Base-by-base conservation (phyloP, 2,888 invertebrate species). In the Tigriopus californicus region DNA sequence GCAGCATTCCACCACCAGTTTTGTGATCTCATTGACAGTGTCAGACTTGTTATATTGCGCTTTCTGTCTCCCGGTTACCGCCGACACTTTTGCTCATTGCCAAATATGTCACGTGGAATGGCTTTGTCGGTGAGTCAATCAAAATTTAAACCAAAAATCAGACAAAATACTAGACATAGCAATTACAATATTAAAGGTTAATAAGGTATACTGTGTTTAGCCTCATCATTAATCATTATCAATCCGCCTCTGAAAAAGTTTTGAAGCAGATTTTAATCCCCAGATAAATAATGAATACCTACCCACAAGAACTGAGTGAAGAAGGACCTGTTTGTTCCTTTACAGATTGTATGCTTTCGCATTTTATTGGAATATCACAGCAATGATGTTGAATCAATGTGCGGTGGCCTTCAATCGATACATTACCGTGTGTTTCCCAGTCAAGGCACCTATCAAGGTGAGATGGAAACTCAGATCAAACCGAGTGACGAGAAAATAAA, bases 291-390 rank as follows among this genome's bases (percentile, higher is more conserved):
- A n/a, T n/a, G n/a, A n/a, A n/a, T n/a, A n/a, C 33, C 3, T 33
- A 8, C 8, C 8, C 8, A 33, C 8, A 33, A 33, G 8, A 33
- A 33, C 33, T 33, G 3, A 5, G 3, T 33, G 3, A 5, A 33
- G 8, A 33, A 33, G 33, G 33, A 3, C 33, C 8, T 33, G 33
- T 33, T 33, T 33, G 33, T 8, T 8, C 33, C 8, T 33, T 8
- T 33, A 5, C 8, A 33, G 33, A 8, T 20, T 52, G 33, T 52
- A 52, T 52, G 52, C 52, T 11, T 52, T 52, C 22, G 33, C 33
- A 25, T 52, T 52, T 25, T 52, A 52, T 24, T 52, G 52, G 52
- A 52, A 52, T 20, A 20, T 52, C 24, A 10, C 52, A 24, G 52
- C 33, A 10, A 52, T 52, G 52, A 52, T 52, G 25, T 13, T 52